These are phyloP conservation scores for Plemyria rubiginata DNA, from an alignment of 2,888 invertebrate species.

Conservation along the genomic window DNA sequence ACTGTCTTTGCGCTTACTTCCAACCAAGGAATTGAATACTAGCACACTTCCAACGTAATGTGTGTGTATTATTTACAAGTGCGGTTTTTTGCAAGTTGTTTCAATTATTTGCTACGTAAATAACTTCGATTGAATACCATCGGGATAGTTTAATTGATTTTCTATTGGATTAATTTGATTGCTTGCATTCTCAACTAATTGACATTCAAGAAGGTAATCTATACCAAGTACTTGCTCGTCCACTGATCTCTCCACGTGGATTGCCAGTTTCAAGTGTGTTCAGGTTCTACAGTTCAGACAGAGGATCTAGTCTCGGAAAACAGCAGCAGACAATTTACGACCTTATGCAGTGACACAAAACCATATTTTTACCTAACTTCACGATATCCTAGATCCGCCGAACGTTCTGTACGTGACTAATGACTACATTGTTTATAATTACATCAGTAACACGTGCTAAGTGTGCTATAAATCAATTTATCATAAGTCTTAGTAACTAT, in stretches of 20 bases:
- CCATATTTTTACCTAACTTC: no score
- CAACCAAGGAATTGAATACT: no score
- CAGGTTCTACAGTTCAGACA: neutral
- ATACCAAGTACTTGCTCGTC: conserved; percentile 10
- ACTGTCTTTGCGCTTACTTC: neutral
- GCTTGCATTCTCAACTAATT: conserved; percentile 21
- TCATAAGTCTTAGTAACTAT: neutral
- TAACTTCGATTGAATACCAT: neutral
- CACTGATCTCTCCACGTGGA: conserved; percentile 15
- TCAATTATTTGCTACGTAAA: neutral
- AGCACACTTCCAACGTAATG: no score
- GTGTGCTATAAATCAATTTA: neutral
- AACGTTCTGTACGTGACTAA: neutral
- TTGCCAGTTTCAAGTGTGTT: neutral
- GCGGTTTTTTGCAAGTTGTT: neutral
- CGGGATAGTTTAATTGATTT: neutral
- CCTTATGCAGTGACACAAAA: no score
- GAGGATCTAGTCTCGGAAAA: no score
- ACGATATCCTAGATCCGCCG: no score
- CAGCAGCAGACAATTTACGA: no score
- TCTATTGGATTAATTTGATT: conserved; percentile 1
- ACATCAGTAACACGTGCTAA: conserved; percentile 8
- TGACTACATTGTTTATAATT: conserved; percentile 11
- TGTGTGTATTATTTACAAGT: neutral
- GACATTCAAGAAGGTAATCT: conserved; percentile 15